Evolutionary conservation across 2,888 invertebrate species (phyloP).

Genomic region (Apotomis capreana): DNA sequence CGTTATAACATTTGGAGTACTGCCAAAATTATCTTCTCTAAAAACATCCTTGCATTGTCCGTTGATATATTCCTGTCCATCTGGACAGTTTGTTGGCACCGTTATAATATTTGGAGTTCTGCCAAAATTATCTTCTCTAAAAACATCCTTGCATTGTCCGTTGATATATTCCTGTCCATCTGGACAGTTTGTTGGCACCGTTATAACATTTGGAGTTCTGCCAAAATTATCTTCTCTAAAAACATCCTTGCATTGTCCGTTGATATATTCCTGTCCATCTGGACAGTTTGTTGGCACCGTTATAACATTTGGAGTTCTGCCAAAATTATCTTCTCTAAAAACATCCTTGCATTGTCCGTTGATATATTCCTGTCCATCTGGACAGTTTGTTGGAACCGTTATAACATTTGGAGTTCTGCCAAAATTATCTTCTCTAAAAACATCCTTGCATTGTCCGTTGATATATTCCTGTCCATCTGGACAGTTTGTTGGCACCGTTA

Average conservation of each 20-base stretch:
- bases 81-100: slow-evolving; percentile 26
- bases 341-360: slow-evolving; percentile 48
- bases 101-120: slow-evolving; percentile 23
- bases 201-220: slow-evolving; percentile 30
- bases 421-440: slow-evolving; percentile 38
- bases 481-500: slow-evolving; percentile 14
- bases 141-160: slow-evolving; percentile 45
- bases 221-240: slow-evolving; percentile 26
- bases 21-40: no score
- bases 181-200: slow-evolving; percentile 47
- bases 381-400: not conserved
- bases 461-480: slow-evolving; percentile 43
- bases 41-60: slow-evolving; percentile 12
- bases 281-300: slow-evolving; percentile 44
- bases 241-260: slow-evolving; percentile 41
- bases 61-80: slow-evolving; percentile 27
- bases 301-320: slow-evolving; percentile 16
- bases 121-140: slow-evolving; percentile 16
- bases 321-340: slow-evolving; percentile 27
- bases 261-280: slow-evolving; percentile 41
- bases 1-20: no score
- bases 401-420: not conserved
- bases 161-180: slow-evolving; percentile 44
- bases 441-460: slow-evolving; percentile 47
- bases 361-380: slow-evolving; percentile 43